Conservation (phyloP, 37 sponge, comb jelly and placozoan species). For the Ianthella basta region DNA sequence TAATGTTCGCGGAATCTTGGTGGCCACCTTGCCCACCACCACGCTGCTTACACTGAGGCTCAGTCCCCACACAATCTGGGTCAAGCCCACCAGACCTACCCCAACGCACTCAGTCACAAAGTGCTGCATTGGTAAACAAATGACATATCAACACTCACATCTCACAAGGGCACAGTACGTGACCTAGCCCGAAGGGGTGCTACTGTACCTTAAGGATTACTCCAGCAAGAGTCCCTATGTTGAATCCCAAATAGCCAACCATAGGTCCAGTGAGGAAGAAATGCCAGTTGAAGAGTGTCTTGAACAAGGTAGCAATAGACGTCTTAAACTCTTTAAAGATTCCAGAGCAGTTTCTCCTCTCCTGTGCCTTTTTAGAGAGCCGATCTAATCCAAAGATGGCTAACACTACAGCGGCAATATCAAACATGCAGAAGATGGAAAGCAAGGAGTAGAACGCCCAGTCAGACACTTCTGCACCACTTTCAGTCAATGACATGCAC, state of each 20-base stretch:
- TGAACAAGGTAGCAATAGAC: neutral
- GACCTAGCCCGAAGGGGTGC: too few relatives aligned
- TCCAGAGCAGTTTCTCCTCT: neutral
- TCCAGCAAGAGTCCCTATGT: neutral
- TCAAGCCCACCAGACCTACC: slow-evolving; percentile 51
- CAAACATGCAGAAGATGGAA: neutral
- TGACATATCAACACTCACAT: too few relatives aligned
- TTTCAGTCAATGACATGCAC: too few relatives aligned
- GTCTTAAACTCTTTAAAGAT: neutral
- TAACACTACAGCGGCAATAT: neutral
- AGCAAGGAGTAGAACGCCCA: slow-evolving; percentile 15
- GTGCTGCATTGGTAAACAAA: neutral
- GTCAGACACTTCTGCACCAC: neutral
- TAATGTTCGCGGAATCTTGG: slow-evolving; percentile 42
- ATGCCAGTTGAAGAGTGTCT: neutral
- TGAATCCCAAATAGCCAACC: neutral
- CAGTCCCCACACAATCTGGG: slow-evolving; percentile 41
- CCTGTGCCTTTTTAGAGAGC: neutral
- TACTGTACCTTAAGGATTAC: neutral
- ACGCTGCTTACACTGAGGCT: slow-evolving; percentile 40
- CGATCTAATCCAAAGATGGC: neutral
- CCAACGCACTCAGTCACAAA: slow-evolving; percentile 59
- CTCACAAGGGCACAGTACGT: too few relatives aligned
- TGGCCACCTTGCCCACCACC: slow-evolving; percentile 18
- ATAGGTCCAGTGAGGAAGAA: neutral